Conservation (phyloP, 1,140 invertebrate genomes). For the Wiebesia pumilae region DNA sequence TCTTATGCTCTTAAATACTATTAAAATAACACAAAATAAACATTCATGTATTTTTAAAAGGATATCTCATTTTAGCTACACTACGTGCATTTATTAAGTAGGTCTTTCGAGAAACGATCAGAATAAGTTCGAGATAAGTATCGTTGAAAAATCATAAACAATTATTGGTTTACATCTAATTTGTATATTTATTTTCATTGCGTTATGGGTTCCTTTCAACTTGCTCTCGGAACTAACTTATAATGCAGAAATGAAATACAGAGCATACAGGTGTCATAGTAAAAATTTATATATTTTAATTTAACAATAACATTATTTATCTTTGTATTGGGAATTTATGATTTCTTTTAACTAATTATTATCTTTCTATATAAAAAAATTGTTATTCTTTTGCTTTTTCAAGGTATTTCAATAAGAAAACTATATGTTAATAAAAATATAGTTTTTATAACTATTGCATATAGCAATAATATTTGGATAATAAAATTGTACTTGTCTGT, state of each 20-base stretch:
- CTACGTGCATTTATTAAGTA: no score
- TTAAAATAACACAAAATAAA: neutral
- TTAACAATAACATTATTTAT: no score
- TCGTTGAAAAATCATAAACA: neutral
- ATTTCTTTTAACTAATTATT: no score
- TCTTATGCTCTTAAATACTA: no score
- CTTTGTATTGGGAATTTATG: no score
- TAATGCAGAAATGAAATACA: conserved; percentile 8
- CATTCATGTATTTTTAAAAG: neutral
- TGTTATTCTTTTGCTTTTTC: no score
- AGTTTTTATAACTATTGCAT: no score
- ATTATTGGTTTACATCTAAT: neutral
- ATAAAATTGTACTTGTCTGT: neutral
- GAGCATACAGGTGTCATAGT: neutral
- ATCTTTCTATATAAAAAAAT: no score
- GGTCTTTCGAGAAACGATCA: neutral
- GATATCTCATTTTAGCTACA: neutral
- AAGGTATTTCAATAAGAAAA: no score
- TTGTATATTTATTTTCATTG: neutral
- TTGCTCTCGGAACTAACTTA: conserved; percentile 17
- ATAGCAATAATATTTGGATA: neutral
- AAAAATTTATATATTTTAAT: conserved; percentile 14
- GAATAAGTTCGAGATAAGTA: neutral
- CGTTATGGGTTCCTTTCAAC: conserved; percentile 12
- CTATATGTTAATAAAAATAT: no score